phyloP scores from a whole-genome alignment of 2,888 invertebrate species.

The Syrphus vitripennis region DNA sequence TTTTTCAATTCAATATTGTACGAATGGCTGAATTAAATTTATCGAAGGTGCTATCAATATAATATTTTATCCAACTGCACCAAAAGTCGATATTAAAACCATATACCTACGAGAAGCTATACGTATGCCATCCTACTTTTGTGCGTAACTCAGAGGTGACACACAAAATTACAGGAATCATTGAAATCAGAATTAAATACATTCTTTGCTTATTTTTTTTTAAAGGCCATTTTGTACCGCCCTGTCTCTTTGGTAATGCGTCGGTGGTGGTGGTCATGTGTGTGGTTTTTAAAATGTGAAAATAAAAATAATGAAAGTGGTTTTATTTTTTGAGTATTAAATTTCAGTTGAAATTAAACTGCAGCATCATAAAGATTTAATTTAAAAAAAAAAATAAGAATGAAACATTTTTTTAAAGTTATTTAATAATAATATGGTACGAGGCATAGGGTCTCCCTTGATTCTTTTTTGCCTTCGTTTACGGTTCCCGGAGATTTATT shows the following conservation, averaged over 20 bases:
- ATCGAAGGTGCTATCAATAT: constrained; percentile 43
- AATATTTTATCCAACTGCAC: constrained; percentile 43
- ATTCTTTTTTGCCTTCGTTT: too few species aligned
- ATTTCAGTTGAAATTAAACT: background rate
- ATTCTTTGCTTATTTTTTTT: constrained; percentile 37
- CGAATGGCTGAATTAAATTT: constrained; percentile 62
- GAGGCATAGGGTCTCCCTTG: too few species aligned
- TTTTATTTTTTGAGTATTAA: constrained; percentile 1
- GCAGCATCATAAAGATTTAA: background rate
- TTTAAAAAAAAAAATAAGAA: background rate
- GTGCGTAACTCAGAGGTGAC: background rate
- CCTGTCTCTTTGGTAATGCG: background rate
- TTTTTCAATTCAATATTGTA: constrained; percentile 62
- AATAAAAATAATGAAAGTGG: constrained; percentile 39
- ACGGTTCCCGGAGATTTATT: too few species aligned
- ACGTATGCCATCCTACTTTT: background rate
- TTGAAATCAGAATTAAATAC: constrained; percentile 55
- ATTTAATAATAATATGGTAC: too few species aligned
- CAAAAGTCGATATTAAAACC: constrained; percentile 4
- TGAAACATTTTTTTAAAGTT: background rate
- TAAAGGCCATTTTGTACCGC: background rate
- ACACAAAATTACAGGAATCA: constrained; percentile 39
- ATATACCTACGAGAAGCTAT: too few species aligned
- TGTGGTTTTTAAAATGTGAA: constrained; percentile 20
- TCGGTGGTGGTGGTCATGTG: background rate